phyloP scores from a whole-genome alignment of 2,113 vertebrate genomes.

The Podiceps cristatus region DNA sequence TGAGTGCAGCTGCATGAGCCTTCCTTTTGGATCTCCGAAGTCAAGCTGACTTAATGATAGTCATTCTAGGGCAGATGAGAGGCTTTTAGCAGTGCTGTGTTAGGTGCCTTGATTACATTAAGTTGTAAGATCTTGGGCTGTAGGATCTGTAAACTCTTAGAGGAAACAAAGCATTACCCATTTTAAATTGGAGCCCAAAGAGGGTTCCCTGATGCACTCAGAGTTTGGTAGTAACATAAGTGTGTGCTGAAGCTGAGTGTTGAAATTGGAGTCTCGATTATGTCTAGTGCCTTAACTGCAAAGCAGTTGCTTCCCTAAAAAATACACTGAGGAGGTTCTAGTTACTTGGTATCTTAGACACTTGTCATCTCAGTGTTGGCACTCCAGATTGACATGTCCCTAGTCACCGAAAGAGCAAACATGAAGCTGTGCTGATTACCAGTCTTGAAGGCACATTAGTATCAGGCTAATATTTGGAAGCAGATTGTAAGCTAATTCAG shows the following conservation, averaged over 20 bases:
- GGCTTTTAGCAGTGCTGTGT: background rate
- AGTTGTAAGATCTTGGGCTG: background rate
- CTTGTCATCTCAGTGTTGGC: background rate
- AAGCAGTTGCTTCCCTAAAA: background rate
- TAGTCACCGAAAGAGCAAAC: background rate
- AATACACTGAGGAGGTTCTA: too few species aligned
- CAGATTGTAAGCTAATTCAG: background rate
- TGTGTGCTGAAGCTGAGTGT: background rate
- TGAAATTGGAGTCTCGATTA: background rate
- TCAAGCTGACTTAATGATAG: constrained; percentile 22
- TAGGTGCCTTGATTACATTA: background rate
- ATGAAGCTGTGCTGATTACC: background rate
- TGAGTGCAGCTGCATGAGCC: constrained; percentile 38
- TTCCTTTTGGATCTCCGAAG: constrained; percentile 21
- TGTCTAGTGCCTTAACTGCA: background rate
- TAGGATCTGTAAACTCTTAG: background rate
- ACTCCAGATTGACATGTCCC: background rate
- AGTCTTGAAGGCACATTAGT: background rate
- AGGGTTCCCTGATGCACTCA: background rate
- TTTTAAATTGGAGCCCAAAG: background rate
- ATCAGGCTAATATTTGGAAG: background rate
- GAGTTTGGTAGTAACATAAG: background rate
- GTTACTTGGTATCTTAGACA: background rate
- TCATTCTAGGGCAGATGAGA: background rate
- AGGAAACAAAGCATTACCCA: background rate